A percentile compares a stretch with the other conserved stretches of the same genome.
Evolutionary conservation across 2,113 vertebrate genomes (phyloP).

Genomic region (Chlamydotis undulata): DNA sequence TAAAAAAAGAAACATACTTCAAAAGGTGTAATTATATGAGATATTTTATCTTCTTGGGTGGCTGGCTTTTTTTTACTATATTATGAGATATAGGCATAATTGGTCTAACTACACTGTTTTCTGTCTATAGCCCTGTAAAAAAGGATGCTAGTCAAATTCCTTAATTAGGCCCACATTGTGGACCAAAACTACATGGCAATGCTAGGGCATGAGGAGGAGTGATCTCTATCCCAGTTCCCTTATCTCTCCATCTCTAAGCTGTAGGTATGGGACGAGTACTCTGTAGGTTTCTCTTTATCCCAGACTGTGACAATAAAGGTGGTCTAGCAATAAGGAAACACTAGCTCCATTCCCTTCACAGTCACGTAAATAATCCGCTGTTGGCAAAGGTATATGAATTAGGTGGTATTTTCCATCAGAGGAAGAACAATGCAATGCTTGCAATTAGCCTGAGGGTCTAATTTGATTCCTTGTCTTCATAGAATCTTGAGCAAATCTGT

Average conservation of each 20-base stretch:
- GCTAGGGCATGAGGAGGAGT: conserved; percentile 16
- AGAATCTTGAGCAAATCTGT: not conserved
- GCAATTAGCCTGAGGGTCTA: not conserved
- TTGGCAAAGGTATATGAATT: not conserved
- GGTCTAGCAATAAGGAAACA: not conserved
- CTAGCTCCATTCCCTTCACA: not conserved
- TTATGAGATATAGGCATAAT: conserved; percentile 26
- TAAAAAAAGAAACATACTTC: conserved; percentile 12
- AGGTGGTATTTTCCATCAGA: not conserved
- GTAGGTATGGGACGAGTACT: not conserved
- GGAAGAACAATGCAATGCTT: not conserved
- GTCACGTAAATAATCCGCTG: not conserved
- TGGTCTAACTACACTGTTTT: conserved; percentile 14
- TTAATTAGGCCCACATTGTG: conserved; percentile 23
- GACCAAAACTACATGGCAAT: conserved; percentile 11
- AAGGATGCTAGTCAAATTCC: conserved; percentile 8
- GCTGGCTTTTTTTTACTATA: not conserved
- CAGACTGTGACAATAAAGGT: not conserved
- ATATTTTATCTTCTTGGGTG: conserved; percentile 56
- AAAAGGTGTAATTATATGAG: conserved; percentile 40
- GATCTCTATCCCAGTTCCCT: not conserved
- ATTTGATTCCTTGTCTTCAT: not conserved
- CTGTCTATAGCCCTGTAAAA: not conserved
- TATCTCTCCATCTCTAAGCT: conserved; percentile 15
- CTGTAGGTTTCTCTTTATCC: not conserved